Percentiles rank a stretch among this genome's conserved stretches.
Evolutionary conservation across 2,797 vertebrate genomes (phyloP).

Genomic region (Vireo griseus): DNA sequence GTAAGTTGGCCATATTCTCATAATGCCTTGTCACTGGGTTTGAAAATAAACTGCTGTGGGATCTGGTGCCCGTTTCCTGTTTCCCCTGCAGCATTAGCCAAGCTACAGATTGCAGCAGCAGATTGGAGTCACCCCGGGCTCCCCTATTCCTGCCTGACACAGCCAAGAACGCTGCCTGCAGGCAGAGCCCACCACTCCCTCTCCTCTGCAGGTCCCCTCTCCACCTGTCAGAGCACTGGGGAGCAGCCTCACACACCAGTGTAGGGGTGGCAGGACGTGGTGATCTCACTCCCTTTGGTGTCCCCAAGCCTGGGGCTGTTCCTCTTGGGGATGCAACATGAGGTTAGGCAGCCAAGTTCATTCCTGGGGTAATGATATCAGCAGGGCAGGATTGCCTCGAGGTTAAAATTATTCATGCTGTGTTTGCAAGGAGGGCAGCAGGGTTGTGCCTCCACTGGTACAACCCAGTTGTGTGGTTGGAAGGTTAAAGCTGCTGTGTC

Average conservation of each 20-base stretch:
- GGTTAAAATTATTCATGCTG: not conserved
- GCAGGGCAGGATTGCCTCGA: not conserved
- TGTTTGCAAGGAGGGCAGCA: not conserved
- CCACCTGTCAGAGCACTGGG: not conserved
- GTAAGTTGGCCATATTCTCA: not conserved
- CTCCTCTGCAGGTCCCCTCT: not conserved
- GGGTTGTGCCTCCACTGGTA: not conserved
- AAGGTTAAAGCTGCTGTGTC: conserved; percentile 7
- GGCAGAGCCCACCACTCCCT: not conserved
- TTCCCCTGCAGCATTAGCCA: not conserved
- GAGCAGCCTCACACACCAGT: fast-evolving
- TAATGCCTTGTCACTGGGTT: not conserved
- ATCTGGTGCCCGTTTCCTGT: conserved; percentile 16
- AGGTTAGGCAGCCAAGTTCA: not conserved
- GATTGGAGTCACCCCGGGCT: not conserved
- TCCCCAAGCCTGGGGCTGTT: not conserved
- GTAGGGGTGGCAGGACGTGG: fast-evolving
- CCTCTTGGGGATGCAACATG: not conserved
- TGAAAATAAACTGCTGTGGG: conserved; percentile 41
- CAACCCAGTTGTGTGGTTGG: not conserved
- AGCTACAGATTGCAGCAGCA: not conserved
- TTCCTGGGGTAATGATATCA: not conserved
- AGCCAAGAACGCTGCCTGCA: not conserved
- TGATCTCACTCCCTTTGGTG: not conserved
- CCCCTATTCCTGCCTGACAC: not conserved